Evolutionary conservation across 2,888 invertebrate species (phyloP).

Genomic region (Eilema griseolum): DNA sequence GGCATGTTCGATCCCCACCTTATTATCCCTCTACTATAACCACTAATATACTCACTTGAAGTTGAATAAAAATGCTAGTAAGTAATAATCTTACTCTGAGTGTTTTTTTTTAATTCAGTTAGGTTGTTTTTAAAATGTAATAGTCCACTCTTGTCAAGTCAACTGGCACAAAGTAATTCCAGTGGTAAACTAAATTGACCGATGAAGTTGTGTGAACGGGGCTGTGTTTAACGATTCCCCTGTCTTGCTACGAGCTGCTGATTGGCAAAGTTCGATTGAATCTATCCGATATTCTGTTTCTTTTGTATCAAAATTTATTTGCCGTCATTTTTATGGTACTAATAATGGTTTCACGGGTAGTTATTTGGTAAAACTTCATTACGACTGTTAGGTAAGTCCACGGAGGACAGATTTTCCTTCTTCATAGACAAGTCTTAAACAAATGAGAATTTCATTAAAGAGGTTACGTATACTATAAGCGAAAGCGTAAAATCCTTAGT

Average conservation of each 20-base stretch:
- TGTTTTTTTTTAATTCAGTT: too few species aligned
- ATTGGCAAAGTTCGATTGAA: slow-evolving; percentile 65
- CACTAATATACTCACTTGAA: too few species aligned
- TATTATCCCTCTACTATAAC: too few species aligned
- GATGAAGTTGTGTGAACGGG: slow-evolving; percentile 45
- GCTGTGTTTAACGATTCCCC: slow-evolving; percentile 51
- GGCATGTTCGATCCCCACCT: not conserved
- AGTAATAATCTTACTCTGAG: too few species aligned
- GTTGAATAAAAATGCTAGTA: too few species aligned
- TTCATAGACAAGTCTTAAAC: too few species aligned
- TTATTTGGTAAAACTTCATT: not conserved
- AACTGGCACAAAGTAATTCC: slow-evolving; percentile 13
- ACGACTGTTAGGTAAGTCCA: not conserved
- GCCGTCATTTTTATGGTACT: slow-evolving; percentile 24
- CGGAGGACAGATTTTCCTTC: too few species aligned
- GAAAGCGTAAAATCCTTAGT: too few species aligned
- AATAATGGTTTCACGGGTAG: not conserved
- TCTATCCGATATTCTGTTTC: slow-evolving; percentile 42
- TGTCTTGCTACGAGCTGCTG: slow-evolving; percentile 54
- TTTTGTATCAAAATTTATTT: slow-evolving; percentile 49
- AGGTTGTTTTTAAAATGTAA: too few species aligned
- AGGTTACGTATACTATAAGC: too few species aligned
- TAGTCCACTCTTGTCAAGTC: not conserved
- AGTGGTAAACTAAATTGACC: slow-evolving; percentile 26
- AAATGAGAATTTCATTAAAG: too few species aligned